Evolutionary conservation across 1,140 invertebrate genomes (phyloP), one percentile per base, ranked within the genome.

Genomic region (Trinorchestia longiramus): DNA sequence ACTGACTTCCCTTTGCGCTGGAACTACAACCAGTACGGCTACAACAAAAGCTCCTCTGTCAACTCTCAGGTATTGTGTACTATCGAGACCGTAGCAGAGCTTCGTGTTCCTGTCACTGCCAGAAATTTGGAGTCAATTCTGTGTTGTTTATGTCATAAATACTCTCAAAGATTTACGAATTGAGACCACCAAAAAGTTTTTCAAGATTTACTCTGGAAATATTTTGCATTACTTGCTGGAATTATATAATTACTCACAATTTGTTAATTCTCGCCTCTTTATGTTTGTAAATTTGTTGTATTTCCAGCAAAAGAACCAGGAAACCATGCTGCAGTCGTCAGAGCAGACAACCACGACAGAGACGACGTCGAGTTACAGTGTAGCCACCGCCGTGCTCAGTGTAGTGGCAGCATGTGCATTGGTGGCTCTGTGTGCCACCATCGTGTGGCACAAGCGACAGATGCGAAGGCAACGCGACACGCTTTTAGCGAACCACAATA

Each of bases 21-120:
- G 95, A 95, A 95, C 95, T 95, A 95, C 95, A 95, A 95, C 95
- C 42, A 87, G 95, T 95, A 94, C 44, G 92, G 92, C 44, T 94
- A 94, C 92, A 47, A 47, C 43, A 94, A 8, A 23, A 45, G 62
- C 62, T 77, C 62, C 28, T 77, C 62, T 11, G 62, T 36, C 1
- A 36, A 77, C 62, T 77, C 62, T 3, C 11, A 77, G 62, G 62
- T 77, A 77, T 23, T 36, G 47, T 77, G 28, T 77, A 36, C 28
- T 15, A 77, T 77, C 8, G 62, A 36, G 3, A 77, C 62, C 11
- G 15, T 77, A 36, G 28, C 62, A 23, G 62, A 19, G 62, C 62
- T 77, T 36, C 36, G 62, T 77, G 62, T 77, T 77, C 62, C 47
- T 53, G 6, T 77, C 36, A 77, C 62, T 36, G 28, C 15, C 3